phyloP scores from a whole-genome alignment of 2,888 invertebrate genomes.

The Amaurobius ferox region DNA sequence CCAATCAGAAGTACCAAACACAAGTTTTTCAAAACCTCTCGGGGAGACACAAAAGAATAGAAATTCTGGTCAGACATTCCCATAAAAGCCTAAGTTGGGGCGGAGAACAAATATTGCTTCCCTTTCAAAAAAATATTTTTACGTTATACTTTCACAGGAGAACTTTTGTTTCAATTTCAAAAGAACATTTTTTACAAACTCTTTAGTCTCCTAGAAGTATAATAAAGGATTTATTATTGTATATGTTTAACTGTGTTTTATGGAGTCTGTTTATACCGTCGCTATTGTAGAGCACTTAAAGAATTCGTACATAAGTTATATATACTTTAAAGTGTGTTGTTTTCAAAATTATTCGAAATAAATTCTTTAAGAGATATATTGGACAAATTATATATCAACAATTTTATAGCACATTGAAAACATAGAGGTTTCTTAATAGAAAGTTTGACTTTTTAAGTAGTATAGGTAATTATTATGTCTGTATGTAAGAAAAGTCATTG shows the following conservation, averaged over 20 bases:
- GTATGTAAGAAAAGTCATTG: too few species aligned
- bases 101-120: constrained; percentile 61
- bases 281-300: neutral
- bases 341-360: too few species aligned
- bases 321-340: too few species aligned
- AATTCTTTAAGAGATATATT: too few species aligned
- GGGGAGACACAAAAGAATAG: constrained; percentile 16
- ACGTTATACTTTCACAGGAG: constrained; percentile 19
- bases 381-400: too few species aligned
- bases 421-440: too few species aligned
- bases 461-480: too few species aligned
- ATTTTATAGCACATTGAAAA: too few species aligned
- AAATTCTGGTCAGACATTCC: constrained; percentile 28
- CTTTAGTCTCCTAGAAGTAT: constrained; percentile 13
- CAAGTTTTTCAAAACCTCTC: constrained; percentile 43
- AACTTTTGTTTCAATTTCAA: constrained; percentile 58
- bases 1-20: constrained; percentile 57
- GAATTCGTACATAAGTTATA: neutral
- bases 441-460: too few species aligned
- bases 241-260: neutral
- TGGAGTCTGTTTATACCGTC: neutral
- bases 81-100: constrained; percentile 26
- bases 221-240: neutral
- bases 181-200: constrained; percentile 41
- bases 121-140: constrained; percentile 17